A percentile compares a stretch with the other conserved stretches of the same genome.
phyloP scores from a whole-genome alignment of 2,113 vertebrate species.

The Phalacrocorax brasilianus region DNA sequence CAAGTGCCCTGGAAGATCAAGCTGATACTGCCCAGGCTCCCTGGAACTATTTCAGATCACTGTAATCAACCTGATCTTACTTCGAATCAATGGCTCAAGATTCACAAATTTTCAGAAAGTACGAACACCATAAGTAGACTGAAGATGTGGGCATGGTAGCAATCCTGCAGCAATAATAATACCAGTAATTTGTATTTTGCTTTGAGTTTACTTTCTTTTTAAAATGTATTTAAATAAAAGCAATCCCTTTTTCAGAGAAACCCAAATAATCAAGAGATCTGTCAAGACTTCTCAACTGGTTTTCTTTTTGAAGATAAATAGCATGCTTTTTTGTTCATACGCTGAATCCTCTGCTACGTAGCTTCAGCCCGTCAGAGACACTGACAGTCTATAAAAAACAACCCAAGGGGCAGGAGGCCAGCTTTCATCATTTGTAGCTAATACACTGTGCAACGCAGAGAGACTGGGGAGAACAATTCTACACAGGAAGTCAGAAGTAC shows the following conservation, averaged over 20 bases:
- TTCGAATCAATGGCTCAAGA: neutral
- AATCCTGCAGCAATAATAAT: neutral
- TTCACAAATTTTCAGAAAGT: neutral
- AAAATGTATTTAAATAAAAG: neutral
- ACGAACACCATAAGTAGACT: neutral
- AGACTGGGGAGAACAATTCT: neutral
- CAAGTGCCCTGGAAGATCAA: neutral
- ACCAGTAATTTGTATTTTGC: neutral
- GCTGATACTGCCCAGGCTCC: neutral
- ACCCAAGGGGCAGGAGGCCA: conserved; percentile 1
- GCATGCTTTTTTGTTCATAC: neutral
- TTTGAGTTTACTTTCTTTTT: neutral
- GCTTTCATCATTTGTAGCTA: conserved; percentile 46
- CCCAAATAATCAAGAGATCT: neutral
- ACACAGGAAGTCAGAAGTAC: neutral
- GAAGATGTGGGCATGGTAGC: neutral
- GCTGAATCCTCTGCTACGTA: neutral
- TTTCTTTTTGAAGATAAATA: conserved; percentile 36
- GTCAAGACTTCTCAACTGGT: neutral
- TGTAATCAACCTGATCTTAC: neutral
- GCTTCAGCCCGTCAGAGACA: neutral
- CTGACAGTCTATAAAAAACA: neutral
- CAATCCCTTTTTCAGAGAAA: neutral
- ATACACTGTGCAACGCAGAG: neutral
- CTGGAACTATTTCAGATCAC: neutral